Percentiles rank a stretch among this genome's conserved stretches.
Conservation (phyloP, 2,888 invertebrate genomes). For the Chrysolina oricalcia region DNA sequence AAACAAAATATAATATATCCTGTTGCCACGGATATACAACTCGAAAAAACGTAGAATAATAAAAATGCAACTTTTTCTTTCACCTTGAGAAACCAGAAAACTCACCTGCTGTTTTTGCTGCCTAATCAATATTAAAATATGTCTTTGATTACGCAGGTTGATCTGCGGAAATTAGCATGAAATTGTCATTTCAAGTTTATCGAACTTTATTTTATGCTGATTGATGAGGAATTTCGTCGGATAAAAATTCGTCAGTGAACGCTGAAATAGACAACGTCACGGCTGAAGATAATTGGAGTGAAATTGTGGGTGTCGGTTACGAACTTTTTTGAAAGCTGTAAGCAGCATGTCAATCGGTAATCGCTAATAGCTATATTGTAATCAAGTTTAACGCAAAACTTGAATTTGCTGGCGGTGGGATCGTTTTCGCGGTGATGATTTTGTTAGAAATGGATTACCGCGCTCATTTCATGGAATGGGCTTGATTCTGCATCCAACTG, state of each 20-base stretch:
- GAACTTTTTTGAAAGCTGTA: slow-evolving; percentile 10
- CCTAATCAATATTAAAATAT: slow-evolving; percentile 8
- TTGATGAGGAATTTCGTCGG: neutral
- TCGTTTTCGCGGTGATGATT: too few species aligned
- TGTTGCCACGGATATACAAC: neutral
- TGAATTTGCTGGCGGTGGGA: neutral
- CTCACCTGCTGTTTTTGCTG: neutral
- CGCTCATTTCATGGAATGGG: too few species aligned
- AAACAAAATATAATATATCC: too few species aligned
- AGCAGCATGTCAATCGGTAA: neutral
- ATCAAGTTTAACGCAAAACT: neutral
- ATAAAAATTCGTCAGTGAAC: neutral
- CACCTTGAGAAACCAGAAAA: neutral
- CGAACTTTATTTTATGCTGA: neutral
- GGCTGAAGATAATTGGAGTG: slow-evolving; percentile 5
- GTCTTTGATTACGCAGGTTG: slow-evolving; percentile 1
- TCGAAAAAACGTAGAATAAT: slow-evolving; percentile 7
- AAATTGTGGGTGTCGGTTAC: slow-evolving; percentile 19
- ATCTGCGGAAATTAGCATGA: slow-evolving; percentile 13
- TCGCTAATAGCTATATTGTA: neutral
- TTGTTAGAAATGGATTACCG: too few species aligned
- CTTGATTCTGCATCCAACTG: too few species aligned
- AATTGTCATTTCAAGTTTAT: slow-evolving; percentile 6
- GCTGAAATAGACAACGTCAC: neutral
- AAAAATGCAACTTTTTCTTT: neutral